These are phyloP conservation scores for Epinephelus fuscoguttatus DNA, from an alignment of 2,113 vertebrate genomes.

Conservation along the genomic window DNA sequence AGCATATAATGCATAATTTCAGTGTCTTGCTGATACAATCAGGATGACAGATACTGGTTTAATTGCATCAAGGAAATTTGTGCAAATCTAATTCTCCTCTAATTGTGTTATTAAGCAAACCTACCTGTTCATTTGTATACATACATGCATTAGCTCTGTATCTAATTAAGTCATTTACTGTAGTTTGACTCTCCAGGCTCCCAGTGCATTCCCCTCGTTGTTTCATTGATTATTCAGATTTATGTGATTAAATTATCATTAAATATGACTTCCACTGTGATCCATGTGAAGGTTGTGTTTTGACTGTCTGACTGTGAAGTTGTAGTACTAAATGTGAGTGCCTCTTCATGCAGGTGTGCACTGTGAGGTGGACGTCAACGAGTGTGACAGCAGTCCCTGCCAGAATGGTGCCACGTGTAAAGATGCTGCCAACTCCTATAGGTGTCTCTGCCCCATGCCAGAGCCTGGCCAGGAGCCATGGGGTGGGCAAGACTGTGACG, in stretches of 20 bases:
- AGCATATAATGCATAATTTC: neutral
- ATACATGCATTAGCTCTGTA: neutral
- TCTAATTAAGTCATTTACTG: constrained; percentile 16
- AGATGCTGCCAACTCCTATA: constrained; percentile 88
- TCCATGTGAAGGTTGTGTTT: neutral
- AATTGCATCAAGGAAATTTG: constrained; percentile 18
- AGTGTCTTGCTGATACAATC: neutral
- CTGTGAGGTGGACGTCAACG: constrained; percentile 91
- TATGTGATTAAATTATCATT: neutral
- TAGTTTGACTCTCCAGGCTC: neutral
- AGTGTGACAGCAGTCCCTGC: constrained; percentile 92
- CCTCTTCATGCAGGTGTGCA: constrained; percentile 82
- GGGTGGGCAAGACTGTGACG: constrained; percentile 92
- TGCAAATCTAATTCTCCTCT: constrained; percentile 23
- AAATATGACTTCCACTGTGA: neutral
- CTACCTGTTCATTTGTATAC: neutral
- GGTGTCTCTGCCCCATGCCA: constrained; percentile 85
- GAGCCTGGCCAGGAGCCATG: constrained; percentile 81
- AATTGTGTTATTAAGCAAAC: constrained; percentile 4
- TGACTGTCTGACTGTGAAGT: neutral
- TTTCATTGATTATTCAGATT: neutral
- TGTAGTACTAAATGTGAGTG: neutral
- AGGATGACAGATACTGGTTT: constrained; percentile 11
- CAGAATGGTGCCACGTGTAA: constrained; percentile 90
- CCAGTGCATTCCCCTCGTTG: too few species aligned